Percentiles rank a stretch among this genome's conserved stretches.
Evolutionary conservation across 2,888 invertebrate species (phyloP).

Genomic region (Steinernema carpocapsae): DNA sequence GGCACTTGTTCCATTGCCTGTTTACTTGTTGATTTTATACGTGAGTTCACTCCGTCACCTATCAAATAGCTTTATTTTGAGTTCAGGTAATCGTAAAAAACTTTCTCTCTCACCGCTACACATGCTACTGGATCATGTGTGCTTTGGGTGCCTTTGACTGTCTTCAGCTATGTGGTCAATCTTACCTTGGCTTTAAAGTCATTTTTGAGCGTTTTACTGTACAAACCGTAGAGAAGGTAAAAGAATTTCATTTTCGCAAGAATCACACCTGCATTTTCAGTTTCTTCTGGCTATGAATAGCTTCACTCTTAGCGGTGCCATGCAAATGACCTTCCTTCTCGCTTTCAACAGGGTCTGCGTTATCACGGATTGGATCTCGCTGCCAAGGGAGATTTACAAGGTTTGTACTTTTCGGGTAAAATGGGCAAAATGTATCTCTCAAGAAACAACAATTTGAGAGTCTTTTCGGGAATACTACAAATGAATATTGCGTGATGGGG

Average conservation of each 20-base stretch:
- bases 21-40: background rate
- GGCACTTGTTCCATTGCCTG: background rate
- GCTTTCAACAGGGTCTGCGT: slow-evolving; percentile 16
- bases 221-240: background rate
- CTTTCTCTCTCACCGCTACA: background rate
- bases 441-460: too few relatives aligned
- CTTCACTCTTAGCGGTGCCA: slow-evolving; percentile 21
- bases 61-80: background rate
- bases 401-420: too few relatives aligned
- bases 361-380: background rate
- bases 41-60: background rate
- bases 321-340: slow-evolving; percentile 15
- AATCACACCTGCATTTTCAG: background rate
- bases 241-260: background rate
- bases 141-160: background rate
- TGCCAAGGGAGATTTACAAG: background rate
- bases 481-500: too few relatives aligned
- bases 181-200: background rate
- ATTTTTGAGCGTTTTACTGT: background rate
- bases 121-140: slow-evolving; percentile 8
- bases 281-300: slow-evolving; percentile 8
- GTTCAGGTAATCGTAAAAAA: background rate
- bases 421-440: too few relatives aligned
- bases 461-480: too few relatives aligned
- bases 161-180: background rate